Percentiles rank a stretch among this genome's conserved stretches.
Conservation (phyloP, 2,797 vertebrate genomes). For the Bovichtus diacanthus region DNA sequence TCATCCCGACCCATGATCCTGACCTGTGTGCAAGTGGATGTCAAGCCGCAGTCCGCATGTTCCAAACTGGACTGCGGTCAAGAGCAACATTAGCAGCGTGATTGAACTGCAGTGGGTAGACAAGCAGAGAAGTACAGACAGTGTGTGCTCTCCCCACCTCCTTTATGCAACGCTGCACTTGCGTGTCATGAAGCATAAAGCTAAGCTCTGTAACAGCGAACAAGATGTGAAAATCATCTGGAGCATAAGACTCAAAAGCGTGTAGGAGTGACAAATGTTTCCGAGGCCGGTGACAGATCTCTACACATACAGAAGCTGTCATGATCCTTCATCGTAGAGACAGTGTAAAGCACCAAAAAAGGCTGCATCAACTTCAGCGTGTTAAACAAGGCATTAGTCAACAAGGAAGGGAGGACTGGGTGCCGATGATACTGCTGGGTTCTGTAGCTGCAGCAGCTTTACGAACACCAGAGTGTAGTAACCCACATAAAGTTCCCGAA, state of each 20-base stretch:
- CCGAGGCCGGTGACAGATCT: conserved; percentile 29
- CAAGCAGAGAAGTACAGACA: conserved; percentile 24
- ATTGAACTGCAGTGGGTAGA: conserved; percentile 57
- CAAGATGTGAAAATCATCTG: conserved; percentile 46
- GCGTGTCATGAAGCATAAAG: conserved; percentile 60
- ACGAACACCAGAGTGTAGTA: conserved; percentile 50
- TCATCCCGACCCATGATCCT: conserved; percentile 74
- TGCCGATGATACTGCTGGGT: conserved; percentile 47
- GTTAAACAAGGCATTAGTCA: conserved; percentile 57
- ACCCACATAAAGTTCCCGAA: conserved; percentile 49
- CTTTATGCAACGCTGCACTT: conserved; percentile 56
- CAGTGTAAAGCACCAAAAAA: conserved; percentile 59
- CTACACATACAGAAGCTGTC: conserved; percentile 41
- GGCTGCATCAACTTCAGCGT: conserved; percentile 37
- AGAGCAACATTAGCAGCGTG: conserved; percentile 76
- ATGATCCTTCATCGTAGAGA: conserved; percentile 27
- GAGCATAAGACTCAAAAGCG: conserved; percentile 34
- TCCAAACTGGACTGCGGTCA: conserved; percentile 75
- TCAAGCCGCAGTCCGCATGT: conserved; percentile 72
- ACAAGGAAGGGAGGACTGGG: conserved; percentile 36
- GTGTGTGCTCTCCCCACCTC: conserved; percentile 29
- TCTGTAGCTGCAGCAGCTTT: conserved; percentile 47
- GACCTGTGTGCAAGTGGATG: conserved; percentile 78
- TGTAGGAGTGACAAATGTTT: conserved; percentile 47
- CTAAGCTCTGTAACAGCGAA: conserved; percentile 55